These are phyloP conservation scores for Drosophila austrosaltans DNA, from an alignment of 2,888 invertebrate species.

Conservation along the genomic window DNA sequence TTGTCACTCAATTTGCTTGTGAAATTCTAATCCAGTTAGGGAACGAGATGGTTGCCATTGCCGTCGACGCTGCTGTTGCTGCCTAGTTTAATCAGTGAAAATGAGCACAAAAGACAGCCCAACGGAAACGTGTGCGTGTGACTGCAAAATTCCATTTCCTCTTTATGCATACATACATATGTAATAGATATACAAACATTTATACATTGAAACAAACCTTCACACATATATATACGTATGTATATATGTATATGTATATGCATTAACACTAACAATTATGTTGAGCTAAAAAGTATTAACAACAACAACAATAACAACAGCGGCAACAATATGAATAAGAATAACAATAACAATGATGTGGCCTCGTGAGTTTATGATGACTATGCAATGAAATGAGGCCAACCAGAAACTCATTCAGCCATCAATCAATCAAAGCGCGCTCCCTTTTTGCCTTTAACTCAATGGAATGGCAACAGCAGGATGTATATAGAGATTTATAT, in stretches of 20 bases:
- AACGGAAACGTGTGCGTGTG: conserved; percentile 60
- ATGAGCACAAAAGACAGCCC: conserved; percentile 45
- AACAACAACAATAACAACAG: conserved; percentile 39
- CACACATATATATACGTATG: conserved; percentile 14
- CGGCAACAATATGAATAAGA: conserved; percentile 36
- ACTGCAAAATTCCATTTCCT: conserved; percentile 77
- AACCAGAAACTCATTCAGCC: conserved; percentile 59
- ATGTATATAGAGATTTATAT: no score
- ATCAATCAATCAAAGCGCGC: conserved; percentile 59
- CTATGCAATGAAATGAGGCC: conserved; percentile 54
- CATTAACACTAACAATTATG: conserved; percentile 34
- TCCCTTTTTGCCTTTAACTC: conserved; percentile 36
- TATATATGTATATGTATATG: conserved; percentile 5
- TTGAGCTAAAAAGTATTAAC: conserved; percentile 38
- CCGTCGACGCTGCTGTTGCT: conserved; percentile 18
- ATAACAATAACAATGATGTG: conserved; percentile 44
- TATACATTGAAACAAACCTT: background rate
- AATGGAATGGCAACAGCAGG: conserved; percentile 5
- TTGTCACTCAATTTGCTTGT: conserved; percentile 72
- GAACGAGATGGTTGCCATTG: conserved; percentile 19
- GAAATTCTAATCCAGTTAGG: conserved; percentile 74
- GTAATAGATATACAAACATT: background rate
- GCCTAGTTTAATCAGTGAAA: conserved; percentile 64
- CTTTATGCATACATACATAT: conserved; percentile 23
- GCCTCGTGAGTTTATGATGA: conserved; percentile 50